Evolutionary conservation across 2,888 invertebrate species (phyloP).

Genomic region (Xestia ashworthii): DNA sequence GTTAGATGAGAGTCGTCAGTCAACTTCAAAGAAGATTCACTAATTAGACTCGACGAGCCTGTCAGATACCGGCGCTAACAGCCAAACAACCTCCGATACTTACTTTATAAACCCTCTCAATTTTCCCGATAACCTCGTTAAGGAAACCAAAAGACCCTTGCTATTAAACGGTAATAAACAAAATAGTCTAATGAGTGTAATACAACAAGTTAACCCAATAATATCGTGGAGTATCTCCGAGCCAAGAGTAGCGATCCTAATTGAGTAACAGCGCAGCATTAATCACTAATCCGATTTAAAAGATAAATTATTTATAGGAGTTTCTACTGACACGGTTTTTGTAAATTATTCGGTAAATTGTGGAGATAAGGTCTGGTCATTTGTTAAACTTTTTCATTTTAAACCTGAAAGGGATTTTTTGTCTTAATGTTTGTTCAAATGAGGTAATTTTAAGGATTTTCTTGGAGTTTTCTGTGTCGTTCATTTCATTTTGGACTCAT

Average conservation of each 20-base stretch:
- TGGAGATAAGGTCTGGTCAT: constrained; percentile 14
- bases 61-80: neutral
- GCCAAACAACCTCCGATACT: neutral
- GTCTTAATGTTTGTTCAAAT: neutral
- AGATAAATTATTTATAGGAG: constrained; percentile 52
- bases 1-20: neutral
- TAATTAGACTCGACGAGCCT: neutral
- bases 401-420: neutral
- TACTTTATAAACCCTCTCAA: neutral
- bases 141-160: neutral
- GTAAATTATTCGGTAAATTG: constrained; percentile 38
- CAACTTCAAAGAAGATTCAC: neutral
- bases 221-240: constrained; percentile 6
- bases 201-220: constrained; percentile 51
- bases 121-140: constrained; percentile 18
- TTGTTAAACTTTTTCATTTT: constrained; percentile 38
- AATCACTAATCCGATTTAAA: constrained; percentile 55
- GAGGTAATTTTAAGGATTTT: neutral
- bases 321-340: constrained; percentile 27
- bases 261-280: constrained; percentile 55
- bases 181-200: constrained; percentile 41
- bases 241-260: constrained; percentile 33
- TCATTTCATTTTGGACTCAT: neutral
- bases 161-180: constrained; percentile 36
- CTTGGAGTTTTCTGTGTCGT: neutral